phyloP scores from a whole-genome alignment of 2,797 vertebrate genomes.

The Carduelis carduelis region DNA sequence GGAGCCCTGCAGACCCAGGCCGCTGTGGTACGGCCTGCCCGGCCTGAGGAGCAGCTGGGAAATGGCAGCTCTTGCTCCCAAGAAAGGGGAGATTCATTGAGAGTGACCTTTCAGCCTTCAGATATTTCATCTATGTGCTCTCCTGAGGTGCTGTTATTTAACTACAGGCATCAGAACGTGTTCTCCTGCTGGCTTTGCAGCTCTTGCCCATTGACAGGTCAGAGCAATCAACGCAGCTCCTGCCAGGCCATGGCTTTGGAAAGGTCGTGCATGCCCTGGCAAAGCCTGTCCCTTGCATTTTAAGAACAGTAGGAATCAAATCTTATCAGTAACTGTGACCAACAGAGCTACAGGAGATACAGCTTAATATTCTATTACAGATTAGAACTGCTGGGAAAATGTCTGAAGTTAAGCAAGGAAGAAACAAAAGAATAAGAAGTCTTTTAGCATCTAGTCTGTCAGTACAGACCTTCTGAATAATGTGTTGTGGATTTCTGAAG shows the following conservation, averaged over 20 bases:
- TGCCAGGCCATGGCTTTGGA: neutral
- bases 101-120: constrained; percentile 48
- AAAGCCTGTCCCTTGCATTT: constrained; percentile 9
- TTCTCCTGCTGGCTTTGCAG: constrained; percentile 35
- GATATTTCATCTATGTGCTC: constrained; percentile 27
- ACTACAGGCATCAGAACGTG: constrained; percentile 16
- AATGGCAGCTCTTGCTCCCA: neutral
- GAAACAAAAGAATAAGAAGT: neutral
- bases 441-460: neutral
- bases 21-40: fast-evolving
- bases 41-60: neutral
- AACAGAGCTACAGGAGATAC: neutral
- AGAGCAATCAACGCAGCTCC: neutral
- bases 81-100: neutral
- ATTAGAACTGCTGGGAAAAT: neutral
- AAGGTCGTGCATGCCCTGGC: neutral
- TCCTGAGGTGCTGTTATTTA: constrained; percentile 49
- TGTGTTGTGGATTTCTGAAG: neutral
- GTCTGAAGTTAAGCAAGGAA: constrained; percentile 1
- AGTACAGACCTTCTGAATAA: neutral
- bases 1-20: neutral
- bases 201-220: constrained; percentile 12
- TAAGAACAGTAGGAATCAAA: constrained; percentile 41
- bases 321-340: constrained; percentile 38
- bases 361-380: constrained; percentile 13